Evolutionary conservation across 2,888 invertebrate genomes (phyloP), one percentile per base, ranked within the genome.

Genomic region (Minunthozetes semirufus): DNA sequence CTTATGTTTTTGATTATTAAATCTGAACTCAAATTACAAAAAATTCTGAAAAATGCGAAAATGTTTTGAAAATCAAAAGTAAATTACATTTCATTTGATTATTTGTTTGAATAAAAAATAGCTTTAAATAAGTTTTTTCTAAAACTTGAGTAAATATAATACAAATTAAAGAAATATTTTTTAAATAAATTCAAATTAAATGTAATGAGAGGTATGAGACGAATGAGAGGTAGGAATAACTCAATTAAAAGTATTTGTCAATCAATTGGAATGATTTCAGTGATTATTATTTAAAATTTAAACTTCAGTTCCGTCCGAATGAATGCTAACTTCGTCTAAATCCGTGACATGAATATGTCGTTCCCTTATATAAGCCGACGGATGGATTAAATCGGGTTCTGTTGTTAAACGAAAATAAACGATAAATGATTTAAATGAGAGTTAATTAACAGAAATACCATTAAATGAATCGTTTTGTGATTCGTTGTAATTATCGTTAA

Each of bases 331-430:
- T 42, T 74, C 29, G 13, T 75, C 75, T 19, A 72, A 71, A 61
- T 38, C 42, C 2, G 59, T 25, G 29, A 38, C 68, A 9, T 68
- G 59, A 29, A 61, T 33, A 5, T 22, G 50, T 19, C 59, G 38
- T n/a, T 72, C 72, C 48, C 75, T 27, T 1, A 66, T 33, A 25
- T 48, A 59, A 22, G 50, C 63, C 25, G 75, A 75, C 33, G 68
- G 75, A 72, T 75, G 72, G 19, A 75, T 75, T 19, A 75, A 48
- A 63, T 75, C 75, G 42, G 75, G 75, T 48, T 71, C 75, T 75
- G 46, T 22, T 75, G 46, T 22, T 42, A 1, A 13, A 42, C 42
- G 11, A 29, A 42, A 46, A 33, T n/a, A 22, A 29, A 29, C n/a
- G 33, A n/a, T n/a, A 59, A 42, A 13, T 22, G 63, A 53, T 46